Base-by-base conservation (phyloP, 2,888 invertebrate genomes). In the Amphipyra berbera region DNA sequence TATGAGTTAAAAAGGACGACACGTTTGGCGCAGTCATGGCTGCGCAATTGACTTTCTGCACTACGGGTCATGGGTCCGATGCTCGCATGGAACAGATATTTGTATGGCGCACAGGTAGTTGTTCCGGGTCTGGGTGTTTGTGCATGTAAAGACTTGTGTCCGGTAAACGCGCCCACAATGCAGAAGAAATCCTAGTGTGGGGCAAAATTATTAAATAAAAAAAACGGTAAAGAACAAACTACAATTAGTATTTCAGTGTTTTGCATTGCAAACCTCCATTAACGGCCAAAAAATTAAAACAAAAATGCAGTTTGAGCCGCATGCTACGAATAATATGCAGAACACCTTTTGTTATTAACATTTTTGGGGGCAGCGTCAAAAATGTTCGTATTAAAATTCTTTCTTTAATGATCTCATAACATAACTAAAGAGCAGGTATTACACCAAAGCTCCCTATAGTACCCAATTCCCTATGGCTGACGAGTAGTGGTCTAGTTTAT, bases 361-460 rank as follows among this genome's bases (percentile, higher is more conserved):
- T 74, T 77, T 70, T 76, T 75, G 64, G 70, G 78, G 76, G 56
- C 69, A 78, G 67, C 67, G 77, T 79, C 81, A 81, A 84, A 85
- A 81, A 83, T 78, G 47, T 76, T 68, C 52, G 54, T 70, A 83
- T 87, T 87, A 84, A 83, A 83, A 87, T 84, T 82, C 82, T 79
- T 78, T 79, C 73, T 73, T 60, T 78, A 82, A 81, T 79, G 81
- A 78, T 44, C 84, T 77, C 82, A 65, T 76, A 76, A 86, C 82
- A 83, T 85, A 85, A 84, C 81, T 87, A 86, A 85, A 85, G 82
- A 86, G 83, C 89, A 88, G 89, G 91, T 90, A 89, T 86, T 84
- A 88, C 72, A 81, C 78, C 73, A 76, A 74, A 60, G 84, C 80
- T 83, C 86, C 84, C 87, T 81, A 83, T 83, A 80, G 86, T 69